Percentiles rank a stretch among this genome's conserved stretches.
phyloP scores from a whole-genome alignment of 2,113 vertebrate species.

The Asarcornis scutulata region DNA sequence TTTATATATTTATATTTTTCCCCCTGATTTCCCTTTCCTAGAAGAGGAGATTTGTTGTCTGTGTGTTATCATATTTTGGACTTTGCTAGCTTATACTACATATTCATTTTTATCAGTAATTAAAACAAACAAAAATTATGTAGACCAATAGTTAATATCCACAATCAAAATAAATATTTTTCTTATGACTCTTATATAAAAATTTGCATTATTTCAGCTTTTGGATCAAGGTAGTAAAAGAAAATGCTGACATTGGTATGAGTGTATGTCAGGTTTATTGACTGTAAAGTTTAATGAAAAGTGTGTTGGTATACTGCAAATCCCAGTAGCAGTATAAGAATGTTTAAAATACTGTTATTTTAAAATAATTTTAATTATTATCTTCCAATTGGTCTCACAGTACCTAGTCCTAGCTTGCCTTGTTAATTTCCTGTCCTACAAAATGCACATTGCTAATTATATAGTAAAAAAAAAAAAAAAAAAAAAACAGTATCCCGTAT shows the following conservation, averaged over 20 bases:
- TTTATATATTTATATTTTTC: background rate
- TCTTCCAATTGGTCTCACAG: slow-evolving; percentile 41
- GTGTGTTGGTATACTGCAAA: background rate
- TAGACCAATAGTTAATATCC: background rate
- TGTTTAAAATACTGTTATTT: background rate
- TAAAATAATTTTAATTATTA: slow-evolving; percentile 58
- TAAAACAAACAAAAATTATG: background rate
- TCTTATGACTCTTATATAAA: slow-evolving; percentile 12
- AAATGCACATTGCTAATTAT: slow-evolving; percentile 14
- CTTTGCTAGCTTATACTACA: slow-evolving; percentile 14
- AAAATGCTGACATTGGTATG: background rate
- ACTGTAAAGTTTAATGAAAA: background rate
- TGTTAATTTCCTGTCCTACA: slow-evolving; percentile 49
- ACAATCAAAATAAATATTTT: background rate
- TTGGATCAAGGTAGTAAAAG: slow-evolving; percentile 2
- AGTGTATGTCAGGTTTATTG: background rate
- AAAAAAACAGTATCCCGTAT: background rate
- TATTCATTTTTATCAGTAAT: slow-evolving; percentile 26
- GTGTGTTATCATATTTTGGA: slow-evolving; percentile 40
- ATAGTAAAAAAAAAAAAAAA: background rate
- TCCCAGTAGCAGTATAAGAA: background rate
- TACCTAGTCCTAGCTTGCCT: slow-evolving; percentile 33
- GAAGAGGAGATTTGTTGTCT: background rate
- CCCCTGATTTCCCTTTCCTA: background rate
- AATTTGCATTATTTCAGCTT: slow-evolving; percentile 9